A percentile compares a stretch with the other conserved stretches of the same genome.
phyloP scores from a whole-genome alignment of 2,888 invertebrate genomes.

The Smittia aterrima region DNA sequence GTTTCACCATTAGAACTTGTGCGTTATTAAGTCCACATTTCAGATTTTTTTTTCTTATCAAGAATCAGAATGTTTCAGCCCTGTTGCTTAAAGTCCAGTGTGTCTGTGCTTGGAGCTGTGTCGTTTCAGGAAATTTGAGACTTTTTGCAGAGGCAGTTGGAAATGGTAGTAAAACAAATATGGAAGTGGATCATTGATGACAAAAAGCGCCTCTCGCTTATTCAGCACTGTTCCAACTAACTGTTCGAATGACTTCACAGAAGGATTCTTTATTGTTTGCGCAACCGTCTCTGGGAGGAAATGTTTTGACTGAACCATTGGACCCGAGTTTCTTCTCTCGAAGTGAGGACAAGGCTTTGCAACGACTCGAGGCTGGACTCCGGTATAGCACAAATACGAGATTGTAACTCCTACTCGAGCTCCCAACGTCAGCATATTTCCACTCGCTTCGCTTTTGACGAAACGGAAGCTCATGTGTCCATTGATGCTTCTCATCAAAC shows the following conservation, averaged over 20 bases:
- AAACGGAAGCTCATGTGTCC: constrained; percentile 79
- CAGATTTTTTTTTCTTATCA: constrained; percentile 5
- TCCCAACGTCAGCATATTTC: constrained; percentile 63
- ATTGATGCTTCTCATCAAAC: constrained; percentile 65
- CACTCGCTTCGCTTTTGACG: constrained; percentile 62
- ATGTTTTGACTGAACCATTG: constrained; percentile 57
- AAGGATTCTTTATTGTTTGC: constrained; percentile 54
- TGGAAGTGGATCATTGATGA: constrained; percentile 81
- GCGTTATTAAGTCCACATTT: constrained; percentile 6
- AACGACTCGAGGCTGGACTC: constrained; percentile 63
- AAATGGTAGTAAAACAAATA: constrained; percentile 84
- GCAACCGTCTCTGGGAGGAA: constrained; percentile 62
- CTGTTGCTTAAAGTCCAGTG: constrained; percentile 11
- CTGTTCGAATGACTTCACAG: constrained; percentile 58
- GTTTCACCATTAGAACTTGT: constrained; percentile 27
- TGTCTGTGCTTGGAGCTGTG: background rate
- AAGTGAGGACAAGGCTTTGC: constrained; percentile 66
- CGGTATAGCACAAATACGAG: constrained; percentile 76
- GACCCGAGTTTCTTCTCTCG: constrained; percentile 58
- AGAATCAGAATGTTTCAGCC: background rate
- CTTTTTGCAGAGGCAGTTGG: constrained; percentile 66
- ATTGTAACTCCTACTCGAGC: constrained; percentile 76
- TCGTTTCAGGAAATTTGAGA: constrained; percentile 57
- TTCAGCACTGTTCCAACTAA: constrained; percentile 69
- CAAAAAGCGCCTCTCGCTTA: constrained; percentile 75